Evolutionary conservation across 2,113 vertebrate genomes (phyloP).

Genomic region (Nesogale talazaci): DNA sequence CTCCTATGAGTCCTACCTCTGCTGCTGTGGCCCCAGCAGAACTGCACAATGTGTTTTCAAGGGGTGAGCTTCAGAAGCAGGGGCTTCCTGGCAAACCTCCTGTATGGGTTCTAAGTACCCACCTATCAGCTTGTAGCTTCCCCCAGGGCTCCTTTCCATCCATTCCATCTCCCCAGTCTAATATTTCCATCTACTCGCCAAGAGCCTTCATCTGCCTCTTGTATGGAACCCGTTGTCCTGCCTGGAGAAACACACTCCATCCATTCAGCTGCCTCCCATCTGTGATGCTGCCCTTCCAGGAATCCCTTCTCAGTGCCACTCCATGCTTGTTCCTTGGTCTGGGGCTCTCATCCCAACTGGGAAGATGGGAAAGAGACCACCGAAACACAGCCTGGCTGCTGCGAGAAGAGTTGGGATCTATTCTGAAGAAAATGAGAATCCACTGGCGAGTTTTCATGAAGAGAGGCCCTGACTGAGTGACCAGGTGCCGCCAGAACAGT

Average conservation of each 20-base stretch:
- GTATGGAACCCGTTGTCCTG: fast-evolving
- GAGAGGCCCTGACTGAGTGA: not conserved
- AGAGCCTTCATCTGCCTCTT: not conserved
- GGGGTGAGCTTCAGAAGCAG: not conserved
- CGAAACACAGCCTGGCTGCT: not conserved
- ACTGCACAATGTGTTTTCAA: not conserved
- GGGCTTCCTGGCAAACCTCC: not conserved
- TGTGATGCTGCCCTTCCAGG: not conserved
- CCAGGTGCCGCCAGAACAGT: not conserved
- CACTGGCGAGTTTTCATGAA: too few species aligned
- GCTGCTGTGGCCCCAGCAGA: not conserved
- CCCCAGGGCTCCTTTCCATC: not conserved
- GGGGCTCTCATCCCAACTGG: not conserved
- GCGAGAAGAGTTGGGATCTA: not conserved
- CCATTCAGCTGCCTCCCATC: fast-evolving
- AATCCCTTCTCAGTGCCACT: not conserved
- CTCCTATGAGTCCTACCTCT: not conserved
- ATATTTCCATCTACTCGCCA: not conserved
- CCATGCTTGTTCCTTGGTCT: not conserved
- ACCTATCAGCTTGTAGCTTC: not conserved
- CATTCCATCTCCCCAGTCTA: not conserved
- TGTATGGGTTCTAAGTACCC: not conserved
- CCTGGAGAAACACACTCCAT: not conserved
- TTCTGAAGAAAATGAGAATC: not conserved
- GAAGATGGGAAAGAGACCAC: not conserved